Conservation (phyloP, 2,888 invertebrate species). For the Myopa tessellatipennis region DNA sequence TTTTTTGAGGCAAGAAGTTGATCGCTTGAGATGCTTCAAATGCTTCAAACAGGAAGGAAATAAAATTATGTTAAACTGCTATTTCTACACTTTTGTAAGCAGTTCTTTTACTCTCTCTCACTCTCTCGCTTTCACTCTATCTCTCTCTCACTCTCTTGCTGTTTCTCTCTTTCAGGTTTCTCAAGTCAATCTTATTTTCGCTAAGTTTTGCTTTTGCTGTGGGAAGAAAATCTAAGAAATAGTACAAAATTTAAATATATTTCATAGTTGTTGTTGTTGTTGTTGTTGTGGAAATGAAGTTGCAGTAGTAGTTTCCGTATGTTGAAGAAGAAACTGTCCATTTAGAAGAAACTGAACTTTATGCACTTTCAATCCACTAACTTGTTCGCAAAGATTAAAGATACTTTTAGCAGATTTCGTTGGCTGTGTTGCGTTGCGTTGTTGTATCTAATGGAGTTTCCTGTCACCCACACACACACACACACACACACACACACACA, state of each 20-base stretch:
- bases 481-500: constrained; percentile 12
- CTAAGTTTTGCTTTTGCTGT: neutral
- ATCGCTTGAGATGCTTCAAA: no score
- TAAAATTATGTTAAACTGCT: neutral
- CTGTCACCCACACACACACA: constrained; percentile 14
- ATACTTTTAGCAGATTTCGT: constrained; percentile 42
- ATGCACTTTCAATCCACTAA: constrained; percentile 61
- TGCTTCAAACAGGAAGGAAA: neutral
- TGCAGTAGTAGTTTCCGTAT: constrained; percentile 8
- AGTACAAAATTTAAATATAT: neutral
- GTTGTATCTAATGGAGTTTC: constrained; percentile 36
- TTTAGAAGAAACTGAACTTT: constrained; percentile 62
- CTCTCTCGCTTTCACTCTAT: no score
- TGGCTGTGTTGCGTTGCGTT: neutral
- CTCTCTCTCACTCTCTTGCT: no score
- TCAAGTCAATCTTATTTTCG: neutral
- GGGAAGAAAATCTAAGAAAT: neutral
- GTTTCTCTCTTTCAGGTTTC: no score
- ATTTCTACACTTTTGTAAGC: no score
- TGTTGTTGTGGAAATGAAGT: no score
- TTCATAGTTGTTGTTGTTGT: no score
- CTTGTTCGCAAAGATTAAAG: constrained; percentile 63
- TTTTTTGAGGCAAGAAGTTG: no score
- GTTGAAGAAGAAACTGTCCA: constrained; percentile 51
- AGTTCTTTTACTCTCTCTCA: no score